phyloP scores from a whole-genome alignment of 2,113 vertebrate species.

The Poeciliopsis turrubarensis region DNA sequence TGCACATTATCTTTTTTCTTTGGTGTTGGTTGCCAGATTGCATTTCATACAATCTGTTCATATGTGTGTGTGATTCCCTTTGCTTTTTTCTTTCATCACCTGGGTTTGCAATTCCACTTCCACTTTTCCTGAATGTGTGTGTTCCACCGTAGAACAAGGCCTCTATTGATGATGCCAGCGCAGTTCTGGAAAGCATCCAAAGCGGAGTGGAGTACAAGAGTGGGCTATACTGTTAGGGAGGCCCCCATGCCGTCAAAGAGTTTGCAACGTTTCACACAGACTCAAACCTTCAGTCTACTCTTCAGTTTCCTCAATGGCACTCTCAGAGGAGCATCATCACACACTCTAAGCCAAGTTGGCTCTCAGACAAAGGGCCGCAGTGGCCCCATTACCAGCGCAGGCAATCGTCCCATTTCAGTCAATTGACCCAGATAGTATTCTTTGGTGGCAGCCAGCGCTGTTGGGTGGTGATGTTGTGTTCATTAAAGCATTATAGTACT shows the following conservation, averaged over 20 bases:
- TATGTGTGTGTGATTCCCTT: not conserved
- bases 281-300: slow-evolving; percentile 60
- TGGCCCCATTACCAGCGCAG: slow-evolving; percentile 38
- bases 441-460: slow-evolving; percentile 15
- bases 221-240: slow-evolving; percentile 34
- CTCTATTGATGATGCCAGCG: slow-evolving; percentile 53
- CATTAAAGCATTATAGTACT: slow-evolving; percentile 10
- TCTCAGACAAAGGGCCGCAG: slow-evolving; percentile 32
- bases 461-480: slow-evolving; percentile 4
- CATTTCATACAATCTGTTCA: too few species aligned
- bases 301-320: slow-evolving; percentile 54
- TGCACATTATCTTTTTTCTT: too few species aligned
- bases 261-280: slow-evolving; percentile 54
- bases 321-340: slow-evolving; percentile 51
- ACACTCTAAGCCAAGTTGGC: slow-evolving; percentile 59
- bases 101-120: not conserved
- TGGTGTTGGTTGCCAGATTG: too few species aligned
- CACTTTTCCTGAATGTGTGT: not conserved
- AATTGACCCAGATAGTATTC: slow-evolving; percentile 57
- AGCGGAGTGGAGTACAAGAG: slow-evolving; percentile 36
- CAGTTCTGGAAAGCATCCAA: slow-evolving; percentile 52
- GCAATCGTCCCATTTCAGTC: slow-evolving; percentile 23
- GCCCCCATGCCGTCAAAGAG: slow-evolving; percentile 14
- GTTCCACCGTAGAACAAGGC: slow-evolving; percentile 55
- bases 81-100: not conserved